Percentiles rank a stretch among this genome's conserved stretches.
Conservation (phyloP, 2,797 vertebrate genomes). For the Hydrolagus colliei region DNA sequence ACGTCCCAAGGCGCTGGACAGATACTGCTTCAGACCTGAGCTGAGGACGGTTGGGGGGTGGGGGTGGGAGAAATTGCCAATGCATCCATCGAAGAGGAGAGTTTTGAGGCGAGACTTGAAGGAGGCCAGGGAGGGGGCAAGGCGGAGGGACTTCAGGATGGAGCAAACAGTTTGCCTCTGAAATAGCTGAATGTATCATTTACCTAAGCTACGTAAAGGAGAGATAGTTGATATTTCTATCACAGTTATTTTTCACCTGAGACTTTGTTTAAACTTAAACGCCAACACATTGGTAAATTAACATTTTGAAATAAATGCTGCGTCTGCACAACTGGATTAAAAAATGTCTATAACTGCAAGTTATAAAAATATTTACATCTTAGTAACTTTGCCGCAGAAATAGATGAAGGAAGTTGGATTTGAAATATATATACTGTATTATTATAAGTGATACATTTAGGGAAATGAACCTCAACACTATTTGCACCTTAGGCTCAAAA, state of each 20-base stretch:
- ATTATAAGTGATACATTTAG: conserved; percentile 54
- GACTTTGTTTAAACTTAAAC: neutral
- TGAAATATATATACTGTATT: conserved; percentile 36
- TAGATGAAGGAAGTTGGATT: conserved; percentile 47
- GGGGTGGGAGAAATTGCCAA: too few relatives aligned
- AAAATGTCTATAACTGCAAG: neutral
- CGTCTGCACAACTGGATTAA: too few relatives aligned
- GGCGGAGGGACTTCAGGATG: too few relatives aligned
- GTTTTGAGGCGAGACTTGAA: too few relatives aligned
- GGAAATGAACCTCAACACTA: conserved; percentile 40
- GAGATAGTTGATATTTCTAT: neutral
- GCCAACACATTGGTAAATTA: neutral
- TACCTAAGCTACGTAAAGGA: neutral
- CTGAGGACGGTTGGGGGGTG: too few relatives aligned
- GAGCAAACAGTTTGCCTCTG: neutral
- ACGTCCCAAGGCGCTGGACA: too few relatives aligned
- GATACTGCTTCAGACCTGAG: too few relatives aligned
- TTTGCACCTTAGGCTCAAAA: neutral
- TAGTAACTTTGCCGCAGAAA: conserved; percentile 43
- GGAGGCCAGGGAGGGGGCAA: too few relatives aligned
- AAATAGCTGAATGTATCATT: neutral
- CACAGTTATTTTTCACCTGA: neutral
- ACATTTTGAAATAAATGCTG: neutral
- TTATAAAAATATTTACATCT: conserved; percentile 38
- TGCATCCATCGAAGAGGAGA: too few relatives aligned